Evolutionary conservation across 1,140 invertebrate species (phyloP).

Genomic region (Phocides pigmalion): DNA sequence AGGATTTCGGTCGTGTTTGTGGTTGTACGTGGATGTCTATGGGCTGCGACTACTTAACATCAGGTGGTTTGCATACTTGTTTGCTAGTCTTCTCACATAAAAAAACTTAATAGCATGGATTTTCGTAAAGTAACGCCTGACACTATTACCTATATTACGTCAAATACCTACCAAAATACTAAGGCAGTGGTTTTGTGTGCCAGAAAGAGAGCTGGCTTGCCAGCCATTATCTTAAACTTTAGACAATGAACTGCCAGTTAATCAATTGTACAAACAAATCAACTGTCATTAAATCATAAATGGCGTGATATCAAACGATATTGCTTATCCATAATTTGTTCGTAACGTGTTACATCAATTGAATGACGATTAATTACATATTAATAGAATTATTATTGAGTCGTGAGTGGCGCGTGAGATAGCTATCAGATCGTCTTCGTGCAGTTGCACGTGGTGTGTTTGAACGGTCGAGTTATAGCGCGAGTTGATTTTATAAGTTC

Average conservation of each 20-base stretch:
- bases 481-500: background rate
- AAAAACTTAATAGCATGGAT: too few relatives aligned
- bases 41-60: too few relatives aligned
- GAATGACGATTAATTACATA: conserved; percentile 29
- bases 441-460: conserved; percentile 11
- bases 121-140: too few relatives aligned
- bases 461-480: background rate
- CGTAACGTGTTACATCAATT: conserved; percentile 31
- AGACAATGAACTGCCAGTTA: background rate
- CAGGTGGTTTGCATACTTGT: too few relatives aligned
- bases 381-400: conserved; percentile 41
- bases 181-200: too few relatives aligned
- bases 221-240: background rate
- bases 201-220: too few relatives aligned
- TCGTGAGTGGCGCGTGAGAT: conserved; percentile 38
- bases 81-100: too few relatives aligned
- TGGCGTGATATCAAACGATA: conserved; percentile 14
- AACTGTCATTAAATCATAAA: conserved; percentile 30
- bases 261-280: conserved; percentile 19
- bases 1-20: too few relatives aligned
- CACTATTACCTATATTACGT: too few relatives aligned
- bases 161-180: too few relatives aligned
- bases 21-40: too few relatives aligned
- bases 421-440: conserved; percentile 31
- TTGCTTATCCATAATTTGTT: conserved; percentile 33